phyloP scores from a whole-genome alignment of 2,888 invertebrate species.

The Brachyptera putata region DNA sequence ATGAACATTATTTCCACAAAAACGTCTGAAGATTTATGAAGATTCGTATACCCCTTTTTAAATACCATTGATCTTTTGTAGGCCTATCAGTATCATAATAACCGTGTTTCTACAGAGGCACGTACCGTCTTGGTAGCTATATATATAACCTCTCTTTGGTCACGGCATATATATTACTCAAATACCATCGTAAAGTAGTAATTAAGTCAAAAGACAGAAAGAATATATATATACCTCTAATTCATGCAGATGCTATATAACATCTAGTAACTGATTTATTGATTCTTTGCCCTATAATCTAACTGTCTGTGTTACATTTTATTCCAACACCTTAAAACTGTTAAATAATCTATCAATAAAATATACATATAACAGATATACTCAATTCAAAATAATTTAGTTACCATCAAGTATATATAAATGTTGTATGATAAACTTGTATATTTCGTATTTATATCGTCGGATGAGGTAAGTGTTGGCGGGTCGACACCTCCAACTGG shows the following conservation, averaged over 20 bases:
- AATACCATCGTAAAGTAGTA: no score
- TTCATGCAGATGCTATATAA: not conserved
- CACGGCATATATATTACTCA: slow-evolving; percentile 1
- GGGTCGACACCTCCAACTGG: no score
- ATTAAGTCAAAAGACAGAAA: no score
- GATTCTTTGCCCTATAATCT: not conserved
- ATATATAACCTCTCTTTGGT: not conserved
- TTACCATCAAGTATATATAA: no score
- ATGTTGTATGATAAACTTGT: no score
- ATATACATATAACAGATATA: no score
- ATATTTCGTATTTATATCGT: no score
- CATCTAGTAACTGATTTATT: not conserved
- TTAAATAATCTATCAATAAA: not conserved
- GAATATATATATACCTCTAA: not conserved
- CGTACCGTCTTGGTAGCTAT: not conserved
- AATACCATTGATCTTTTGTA: not conserved
- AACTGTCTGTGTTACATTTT: not conserved
- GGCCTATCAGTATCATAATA: not conserved
- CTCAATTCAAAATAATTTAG: no score
- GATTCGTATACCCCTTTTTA: not conserved
- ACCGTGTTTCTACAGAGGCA: not conserved
- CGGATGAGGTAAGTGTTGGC: no score
- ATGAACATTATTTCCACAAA: no score
- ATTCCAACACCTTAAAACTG: not conserved
- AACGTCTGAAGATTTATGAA: no score